Evolutionary conservation across 2,888 invertebrate genomes (phyloP), one percentile per base, ranked within the genome.

Genomic region (Drosophila multiciliata): DNA sequence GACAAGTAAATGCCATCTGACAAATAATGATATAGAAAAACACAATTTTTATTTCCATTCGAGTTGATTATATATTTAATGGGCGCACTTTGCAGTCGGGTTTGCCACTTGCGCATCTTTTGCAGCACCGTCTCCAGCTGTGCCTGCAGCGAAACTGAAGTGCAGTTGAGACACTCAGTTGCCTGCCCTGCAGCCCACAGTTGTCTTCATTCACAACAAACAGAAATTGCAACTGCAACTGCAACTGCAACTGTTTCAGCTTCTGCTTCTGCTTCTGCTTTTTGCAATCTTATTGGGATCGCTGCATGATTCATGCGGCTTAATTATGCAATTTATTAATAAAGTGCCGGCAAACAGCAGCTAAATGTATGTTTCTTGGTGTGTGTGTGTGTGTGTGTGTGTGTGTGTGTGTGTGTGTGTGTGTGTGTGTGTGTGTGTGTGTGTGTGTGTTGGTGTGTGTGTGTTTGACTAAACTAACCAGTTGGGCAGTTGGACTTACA

Each of bases 1-100:
- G 93, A 92, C 69, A 93, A 75, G 71, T 90, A 93, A 68, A 90
- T 86, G 72, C 91, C 92, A 91, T 93, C 93, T 93, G 78, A 0
- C 60, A 71, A 6, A 17, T 11, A 35, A n/a, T 7, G 3, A n/a
- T 15, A 5, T 1, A 15, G 40, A 33, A 42, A 20, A 23, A 23
- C 2, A 45, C 4, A 45, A 23, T 15, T 29, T 29, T 49, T 49
- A n/a, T n/a, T 55, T 60, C n/a, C 48, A 38, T 49, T 58, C 48
- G 38, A 32, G 50, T 49, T 50, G 20, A 40, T 42, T 49, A 26
- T 62, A 11, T 36, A 35, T 50, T 49, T 45, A 54, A 35, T 65
- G 33, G 53, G 42, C 36, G 38, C 66, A 86, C 87, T 78, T 70
- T 53, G 64, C 17, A 73, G 58, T 33, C 36, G 61, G 26, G 69